Evolutionary conservation across 2,113 vertebrate genomes (phyloP).

Genomic region (Malaclemys terrapin): DNA sequence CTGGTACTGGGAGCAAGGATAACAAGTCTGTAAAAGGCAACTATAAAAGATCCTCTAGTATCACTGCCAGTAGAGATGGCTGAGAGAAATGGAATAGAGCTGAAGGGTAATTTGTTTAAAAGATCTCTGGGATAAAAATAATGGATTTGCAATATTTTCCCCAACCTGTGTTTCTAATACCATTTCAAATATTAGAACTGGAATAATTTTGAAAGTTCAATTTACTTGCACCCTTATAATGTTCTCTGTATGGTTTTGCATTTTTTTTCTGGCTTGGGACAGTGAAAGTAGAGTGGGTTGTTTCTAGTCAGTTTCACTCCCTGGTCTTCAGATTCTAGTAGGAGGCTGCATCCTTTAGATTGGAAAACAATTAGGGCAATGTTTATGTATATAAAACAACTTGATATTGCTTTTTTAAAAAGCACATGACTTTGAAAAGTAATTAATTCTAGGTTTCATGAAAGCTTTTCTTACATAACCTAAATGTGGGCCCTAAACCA

Average conservation of each 20-base stretch:
- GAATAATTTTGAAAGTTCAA: neutral
- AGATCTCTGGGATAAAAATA: neutral
- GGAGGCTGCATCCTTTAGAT: neutral
- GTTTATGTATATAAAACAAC: neutral
- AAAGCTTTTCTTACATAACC: conserved; percentile 7
- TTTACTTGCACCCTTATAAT: neutral
- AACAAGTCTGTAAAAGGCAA: neutral
- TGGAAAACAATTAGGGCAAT: neutral
- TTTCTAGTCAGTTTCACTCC: neutral
- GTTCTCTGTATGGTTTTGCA: neutral
- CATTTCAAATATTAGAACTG: neutral
- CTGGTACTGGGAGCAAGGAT: neutral
- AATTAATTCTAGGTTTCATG: neutral
- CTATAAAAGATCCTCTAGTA: neutral
- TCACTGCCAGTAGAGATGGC: neutral
- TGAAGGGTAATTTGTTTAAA: neutral
- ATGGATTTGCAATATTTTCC: neutral
- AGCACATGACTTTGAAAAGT: neutral
- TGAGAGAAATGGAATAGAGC: neutral
- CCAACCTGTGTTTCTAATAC: neutral
- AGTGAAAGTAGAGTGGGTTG: neutral
- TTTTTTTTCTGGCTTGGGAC: neutral
- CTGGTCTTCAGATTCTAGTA: accelerated
- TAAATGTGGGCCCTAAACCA: neutral
- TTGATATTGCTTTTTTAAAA: neutral